Evolutionary conservation across 2,888 invertebrate genomes (phyloP).

Genomic region (Diarsia mendica): DNA sequence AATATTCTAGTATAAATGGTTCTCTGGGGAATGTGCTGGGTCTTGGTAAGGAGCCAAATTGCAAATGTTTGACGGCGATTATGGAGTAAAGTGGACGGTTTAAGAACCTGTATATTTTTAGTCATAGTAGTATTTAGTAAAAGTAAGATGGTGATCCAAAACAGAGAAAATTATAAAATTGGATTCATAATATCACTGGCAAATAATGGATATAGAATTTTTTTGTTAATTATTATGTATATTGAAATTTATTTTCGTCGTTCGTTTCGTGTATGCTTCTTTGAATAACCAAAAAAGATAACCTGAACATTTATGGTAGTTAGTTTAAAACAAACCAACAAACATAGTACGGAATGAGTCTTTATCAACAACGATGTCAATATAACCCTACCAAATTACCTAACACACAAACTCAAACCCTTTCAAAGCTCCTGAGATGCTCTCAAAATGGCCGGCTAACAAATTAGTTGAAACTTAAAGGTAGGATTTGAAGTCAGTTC

Average conservation of each 20-base stretch:
- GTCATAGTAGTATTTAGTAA: too few relatives aligned
- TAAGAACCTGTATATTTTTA: not conserved
- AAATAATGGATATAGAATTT: too few relatives aligned
- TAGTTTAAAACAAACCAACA: too few relatives aligned
- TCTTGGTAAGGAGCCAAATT: slow-evolving; percentile 29
- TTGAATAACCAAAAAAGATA: too few relatives aligned
- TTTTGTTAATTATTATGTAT: too few relatives aligned
- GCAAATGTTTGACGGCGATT: not conserved
- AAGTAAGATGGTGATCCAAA: too few relatives aligned
- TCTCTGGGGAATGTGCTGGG: not conserved
- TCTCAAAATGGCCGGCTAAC: slow-evolving; percentile 39
- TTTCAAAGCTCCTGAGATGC: slow-evolving; percentile 4
- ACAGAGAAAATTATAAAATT: too few relatives aligned
- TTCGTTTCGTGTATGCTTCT: too few relatives aligned
- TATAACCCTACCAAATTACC: slow-evolving; percentile 29
- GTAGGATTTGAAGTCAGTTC: slow-evolving; percentile 48
- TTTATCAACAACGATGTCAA: not conserved
- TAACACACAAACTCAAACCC: slow-evolving; percentile 1
- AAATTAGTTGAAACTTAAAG: slow-evolving; percentile 56
- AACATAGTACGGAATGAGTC: too few relatives aligned
- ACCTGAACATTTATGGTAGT: too few relatives aligned
- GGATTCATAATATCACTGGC: too few relatives aligned
- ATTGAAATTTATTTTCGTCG: too few relatives aligned
- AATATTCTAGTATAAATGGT: slow-evolving; percentile 8
- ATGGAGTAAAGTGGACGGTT: not conserved